A percentile compares a stretch with the other conserved stretches of the same genome.
phyloP scores from a whole-genome alignment of 2,113 vertebrate genomes.

The Otocyon megalotis region DNA sequence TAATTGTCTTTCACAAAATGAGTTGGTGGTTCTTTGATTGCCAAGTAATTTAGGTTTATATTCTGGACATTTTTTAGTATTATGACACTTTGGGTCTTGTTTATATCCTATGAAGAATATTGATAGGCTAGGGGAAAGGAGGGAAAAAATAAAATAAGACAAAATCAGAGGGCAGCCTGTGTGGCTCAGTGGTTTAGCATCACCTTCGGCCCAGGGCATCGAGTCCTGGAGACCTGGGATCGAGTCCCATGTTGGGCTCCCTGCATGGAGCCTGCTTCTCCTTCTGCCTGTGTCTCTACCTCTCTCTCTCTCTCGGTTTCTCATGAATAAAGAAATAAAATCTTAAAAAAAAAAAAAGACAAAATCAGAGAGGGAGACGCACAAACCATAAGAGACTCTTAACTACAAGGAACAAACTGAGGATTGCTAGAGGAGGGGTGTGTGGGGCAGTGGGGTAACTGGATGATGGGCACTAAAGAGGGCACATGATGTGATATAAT shows the following conservation, averaged over 20 bases:
- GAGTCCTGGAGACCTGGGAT: too few relatives aligned
- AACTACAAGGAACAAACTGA: not conserved
- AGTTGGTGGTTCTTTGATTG: not conserved
- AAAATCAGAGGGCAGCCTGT: not conserved
- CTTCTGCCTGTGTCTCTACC: too few relatives aligned
- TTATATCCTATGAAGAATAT: not conserved
- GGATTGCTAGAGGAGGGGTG: not conserved
- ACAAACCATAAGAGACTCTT: not conserved
- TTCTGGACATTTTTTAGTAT: not conserved
- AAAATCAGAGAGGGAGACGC: not conserved
- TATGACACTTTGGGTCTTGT: not conserved
- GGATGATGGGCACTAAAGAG: not conserved
- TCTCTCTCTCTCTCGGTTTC: too few relatives aligned
- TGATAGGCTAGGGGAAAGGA: not conserved
- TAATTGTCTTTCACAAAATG: not conserved
- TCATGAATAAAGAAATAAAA: too few relatives aligned
- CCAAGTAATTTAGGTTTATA: not conserved
- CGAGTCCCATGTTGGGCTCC: too few relatives aligned
- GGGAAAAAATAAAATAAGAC: not conserved
- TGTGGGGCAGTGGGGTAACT: not conserved
- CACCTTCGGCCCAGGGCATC: too few relatives aligned
- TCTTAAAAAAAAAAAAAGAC: not conserved
- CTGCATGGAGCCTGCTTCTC: too few relatives aligned
- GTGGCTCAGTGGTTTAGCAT: too few relatives aligned
- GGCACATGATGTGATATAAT: not conserved